Evolutionary conservation across 2,888 invertebrate species (phyloP), one percentile per base, ranked within the genome.

Genomic region (Drosophila macrospina): DNA sequence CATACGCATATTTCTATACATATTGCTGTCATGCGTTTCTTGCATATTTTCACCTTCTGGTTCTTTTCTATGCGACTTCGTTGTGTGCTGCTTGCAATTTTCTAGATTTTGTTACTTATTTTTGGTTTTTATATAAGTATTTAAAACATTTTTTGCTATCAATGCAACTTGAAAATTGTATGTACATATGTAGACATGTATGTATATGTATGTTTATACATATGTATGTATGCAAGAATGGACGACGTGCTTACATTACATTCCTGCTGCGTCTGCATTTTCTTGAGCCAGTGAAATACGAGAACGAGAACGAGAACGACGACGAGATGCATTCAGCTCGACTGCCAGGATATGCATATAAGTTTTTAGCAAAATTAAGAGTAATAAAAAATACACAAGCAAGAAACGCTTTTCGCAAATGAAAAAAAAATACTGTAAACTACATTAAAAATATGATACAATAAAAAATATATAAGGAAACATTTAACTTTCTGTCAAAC

Each of bases 341-440:
- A 28, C 30, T 28, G 50, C 52, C 37, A 15, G 30, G 48, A 50
- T 15, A 26, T 11, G 64, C 63, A 56, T 65, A 65, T 26, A 47
- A 28, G 42, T 66, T 62, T 62, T 71, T 62, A 71, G 52, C 63
- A 45, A 73, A 74, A 72, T 71, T 81, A 81, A 74, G 71, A 69
- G 67, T 68, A 77, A 72, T 68, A 74, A 70, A 78, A 68, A 65
- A 63, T 64, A 65, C 39, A 69, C 52, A 56, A 59, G 47, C 15
- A 56, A 68, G 54, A 60, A 67, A 61, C 65, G 74, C 65, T 68
- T 63, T 63, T 56, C 45, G 68, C 39, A 81, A 80, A 77, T 72
- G 65, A 77, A 80, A 74, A 77, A 72, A 81, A 70, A 77, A 70
- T 72, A 60, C 56, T 57, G 44, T 26, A 34, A 68, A 66, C 65